Percentiles rank a stretch among this genome's conserved stretches.
Conservation (phyloP, 1,140 invertebrate genomes). For the Chironomus striatipennis region DNA sequence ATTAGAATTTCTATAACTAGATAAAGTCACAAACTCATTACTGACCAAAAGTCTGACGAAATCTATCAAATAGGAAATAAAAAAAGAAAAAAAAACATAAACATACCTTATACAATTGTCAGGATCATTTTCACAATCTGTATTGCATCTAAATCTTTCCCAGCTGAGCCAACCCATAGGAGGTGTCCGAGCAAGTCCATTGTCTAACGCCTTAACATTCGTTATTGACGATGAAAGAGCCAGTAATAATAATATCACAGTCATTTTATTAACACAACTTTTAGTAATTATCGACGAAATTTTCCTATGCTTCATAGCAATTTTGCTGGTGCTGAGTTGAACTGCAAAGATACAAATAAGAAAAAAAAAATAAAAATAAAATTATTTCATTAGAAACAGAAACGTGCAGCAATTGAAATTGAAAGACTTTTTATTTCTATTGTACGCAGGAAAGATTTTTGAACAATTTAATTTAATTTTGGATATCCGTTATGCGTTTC, state of each 20-base stretch:
- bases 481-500: too few relatives aligned
- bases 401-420: background rate
- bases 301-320: background rate
- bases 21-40: too few relatives aligned
- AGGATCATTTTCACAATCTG: constrained; percentile 85
- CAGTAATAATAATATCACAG: background rate
- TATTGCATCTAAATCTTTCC: constrained; percentile 89
- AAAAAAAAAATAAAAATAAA: background rate
- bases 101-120: constrained; percentile 85
- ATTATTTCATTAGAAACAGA: background rate
- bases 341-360: background rate
- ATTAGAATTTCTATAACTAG: too few relatives aligned
- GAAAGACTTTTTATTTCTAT: background rate
- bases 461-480: too few relatives aligned
- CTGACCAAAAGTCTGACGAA: too few relatives aligned
- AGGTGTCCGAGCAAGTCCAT: constrained; percentile 74
- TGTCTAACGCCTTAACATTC: constrained; percentile 51
- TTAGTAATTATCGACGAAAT: background rate
- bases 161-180: constrained; percentile 88
- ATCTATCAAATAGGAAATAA: too few relatives aligned
- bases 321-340: background rate
- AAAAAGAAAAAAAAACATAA: too few relatives aligned
- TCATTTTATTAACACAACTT: background rate
- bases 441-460: too few relatives aligned
- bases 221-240: background rate